A percentile compares a stretch with the other conserved stretches of the same genome.
phyloP scores from a whole-genome alignment of 2,888 invertebrate species.

The Tetheella fluctuosa region DNA sequence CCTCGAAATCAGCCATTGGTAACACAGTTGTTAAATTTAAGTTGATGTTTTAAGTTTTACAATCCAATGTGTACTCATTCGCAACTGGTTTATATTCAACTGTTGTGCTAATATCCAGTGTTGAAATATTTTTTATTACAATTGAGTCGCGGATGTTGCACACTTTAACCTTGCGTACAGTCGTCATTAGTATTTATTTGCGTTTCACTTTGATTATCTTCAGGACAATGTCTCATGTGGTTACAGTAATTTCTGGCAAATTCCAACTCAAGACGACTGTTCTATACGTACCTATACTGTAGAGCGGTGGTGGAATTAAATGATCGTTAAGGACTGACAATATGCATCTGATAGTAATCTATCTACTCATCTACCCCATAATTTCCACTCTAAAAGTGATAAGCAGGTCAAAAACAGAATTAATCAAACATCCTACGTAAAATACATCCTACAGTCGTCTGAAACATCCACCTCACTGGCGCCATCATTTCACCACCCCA shows the following conservation, averaged over 20 bases:
- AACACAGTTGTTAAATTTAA: conserved; percentile 14
- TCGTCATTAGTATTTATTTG: conserved; percentile 23
- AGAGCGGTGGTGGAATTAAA: too few relatives aligned
- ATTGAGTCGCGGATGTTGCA: conserved; percentile 42
- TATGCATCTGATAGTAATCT: too few relatives aligned
- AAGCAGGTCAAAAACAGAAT: neutral
- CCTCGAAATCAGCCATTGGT: neutral
- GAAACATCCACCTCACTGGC: conserved; percentile 31
- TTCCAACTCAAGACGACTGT: neutral
- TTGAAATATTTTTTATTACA: conserved; percentile 44
- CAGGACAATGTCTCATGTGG: neutral
- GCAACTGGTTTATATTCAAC: conserved; percentile 36
- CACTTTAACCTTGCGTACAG: conserved; percentile 37
- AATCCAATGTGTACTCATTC: conserved; percentile 36
- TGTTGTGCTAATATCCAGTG: conserved; percentile 43
- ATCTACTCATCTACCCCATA: too few relatives aligned
- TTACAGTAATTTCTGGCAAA: neutral
- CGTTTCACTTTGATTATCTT: conserved; percentile 43
- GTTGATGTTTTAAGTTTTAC: conserved; percentile 23
- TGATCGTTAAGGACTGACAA: too few relatives aligned
- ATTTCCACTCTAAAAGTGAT: too few relatives aligned
- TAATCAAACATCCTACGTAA: neutral
- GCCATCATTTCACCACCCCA: conserved; percentile 33
- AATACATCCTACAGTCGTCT: conserved; percentile 14
- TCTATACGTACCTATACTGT: too few relatives aligned